Percentiles rank a stretch among this genome's conserved stretches.
Conservation (phyloP, 1,140 invertebrate species). For the Eupristina koningsbergeri region DNA sequence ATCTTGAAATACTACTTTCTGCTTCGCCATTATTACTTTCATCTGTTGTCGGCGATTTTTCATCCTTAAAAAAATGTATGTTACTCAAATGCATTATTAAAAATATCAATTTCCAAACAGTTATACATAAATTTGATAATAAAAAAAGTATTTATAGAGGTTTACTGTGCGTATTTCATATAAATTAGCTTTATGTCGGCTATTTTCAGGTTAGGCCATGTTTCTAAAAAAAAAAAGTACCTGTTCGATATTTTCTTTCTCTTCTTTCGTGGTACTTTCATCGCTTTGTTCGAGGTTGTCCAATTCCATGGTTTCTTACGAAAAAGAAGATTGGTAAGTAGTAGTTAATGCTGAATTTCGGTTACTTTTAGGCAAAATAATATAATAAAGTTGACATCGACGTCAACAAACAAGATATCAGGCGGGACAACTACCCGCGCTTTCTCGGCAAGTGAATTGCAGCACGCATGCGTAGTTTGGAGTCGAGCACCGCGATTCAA, state of each 20-base stretch:
- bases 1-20: slow-evolving; percentile 10
- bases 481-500: too few species aligned
- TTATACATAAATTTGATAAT: neutral
- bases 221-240: slow-evolving; percentile 28
- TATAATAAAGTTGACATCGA: slow-evolving; percentile 17
- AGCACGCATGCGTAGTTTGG: neutral
- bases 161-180: neutral
- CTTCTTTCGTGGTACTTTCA: slow-evolving; percentile 1
- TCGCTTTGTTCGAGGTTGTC: neutral
- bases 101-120: neutral
- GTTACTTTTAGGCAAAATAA: neutral
- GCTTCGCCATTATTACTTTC: slow-evolving; percentile 15
- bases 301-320: slow-evolving; percentile 15
- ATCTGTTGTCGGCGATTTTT: neutral
- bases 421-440: slow-evolving; percentile 40
- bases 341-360: neutral
- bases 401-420: slow-evolving; percentile 45
- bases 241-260: slow-evolving; percentile 1
- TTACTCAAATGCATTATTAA: neutral
- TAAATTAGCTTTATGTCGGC: neutral
- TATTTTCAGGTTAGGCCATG: slow-evolving; percentile 29
- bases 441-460: neutral
- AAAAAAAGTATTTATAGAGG: neutral
- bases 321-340: slow-evolving; percentile 10
- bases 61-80: slow-evolving; percentile 24